Evolutionary conservation across 2,797 vertebrate genomes (phyloP).

Genomic region (Chelmon rostratus): DNA sequence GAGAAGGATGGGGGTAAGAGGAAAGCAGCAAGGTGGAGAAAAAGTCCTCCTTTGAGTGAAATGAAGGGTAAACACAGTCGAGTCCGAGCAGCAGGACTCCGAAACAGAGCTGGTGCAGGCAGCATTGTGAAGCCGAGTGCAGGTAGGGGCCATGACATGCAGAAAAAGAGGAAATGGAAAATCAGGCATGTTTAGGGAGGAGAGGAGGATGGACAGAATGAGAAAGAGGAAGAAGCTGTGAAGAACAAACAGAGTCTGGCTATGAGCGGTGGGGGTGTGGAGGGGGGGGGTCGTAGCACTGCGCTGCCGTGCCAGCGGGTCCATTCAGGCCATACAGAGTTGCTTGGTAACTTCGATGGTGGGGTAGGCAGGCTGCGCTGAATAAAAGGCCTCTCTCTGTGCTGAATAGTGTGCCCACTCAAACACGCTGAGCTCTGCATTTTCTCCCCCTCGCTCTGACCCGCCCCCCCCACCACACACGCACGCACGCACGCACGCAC

Average conservation of each 20-base stretch:
- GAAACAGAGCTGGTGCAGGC: slow-evolving; percentile 14
- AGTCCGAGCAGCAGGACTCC: not conserved
- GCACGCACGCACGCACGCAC: slow-evolving; percentile 15
- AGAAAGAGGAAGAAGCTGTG: slow-evolving; percentile 69
- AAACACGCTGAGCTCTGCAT: slow-evolving; percentile 83
- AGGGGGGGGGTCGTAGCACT: not conserved
- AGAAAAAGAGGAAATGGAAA: slow-evolving; percentile 16
- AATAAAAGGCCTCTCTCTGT: slow-evolving; percentile 84
- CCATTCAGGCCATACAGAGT: slow-evolving; percentile 80
- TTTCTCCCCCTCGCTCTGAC: slow-evolving; percentile 51
- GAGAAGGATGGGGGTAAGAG: slow-evolving; percentile 16
- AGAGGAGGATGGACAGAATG: slow-evolving; percentile 65
- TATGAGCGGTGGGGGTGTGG: slow-evolving; percentile 6
- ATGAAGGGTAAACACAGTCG: not conserved
- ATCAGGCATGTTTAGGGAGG: slow-evolving; percentile 13
- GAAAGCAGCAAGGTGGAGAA: slow-evolving; percentile 11
- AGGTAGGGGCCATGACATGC: not conserved
- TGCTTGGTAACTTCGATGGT: slow-evolving; percentile 82
- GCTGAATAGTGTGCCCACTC: slow-evolving; percentile 82
- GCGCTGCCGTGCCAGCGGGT: slow-evolving; percentile 69
- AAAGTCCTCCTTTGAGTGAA: slow-evolving; percentile 20
- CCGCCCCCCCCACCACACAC: not conserved
- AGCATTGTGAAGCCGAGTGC: slow-evolving; percentile 11
- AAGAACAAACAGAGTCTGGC: slow-evolving; percentile 61
- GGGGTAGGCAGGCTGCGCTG: slow-evolving; percentile 76